Percentiles rank a stretch among this genome's conserved stretches.
Evolutionary conservation across 1,140 invertebrate species (phyloP).

Genomic region (Spodoptera litura): DNA sequence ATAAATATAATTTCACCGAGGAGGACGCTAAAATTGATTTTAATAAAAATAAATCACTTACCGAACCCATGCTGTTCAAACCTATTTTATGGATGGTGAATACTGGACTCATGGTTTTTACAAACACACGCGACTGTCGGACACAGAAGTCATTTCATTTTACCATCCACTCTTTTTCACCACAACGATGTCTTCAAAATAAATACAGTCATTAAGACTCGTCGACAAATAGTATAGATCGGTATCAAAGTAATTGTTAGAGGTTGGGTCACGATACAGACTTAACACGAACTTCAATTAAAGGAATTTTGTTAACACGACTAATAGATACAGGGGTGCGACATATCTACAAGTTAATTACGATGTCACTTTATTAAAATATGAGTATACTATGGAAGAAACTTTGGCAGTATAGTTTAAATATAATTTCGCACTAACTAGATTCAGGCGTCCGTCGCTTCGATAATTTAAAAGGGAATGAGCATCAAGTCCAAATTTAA

Average conservation of each 20-base stretch:
- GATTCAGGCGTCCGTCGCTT: constrained; percentile 50
- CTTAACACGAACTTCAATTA: constrained; percentile 72
- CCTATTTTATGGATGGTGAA: constrained; percentile 71
- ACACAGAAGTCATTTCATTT: constrained; percentile 55
- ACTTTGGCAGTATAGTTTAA: background rate
- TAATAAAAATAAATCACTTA: constrained; percentile 56
- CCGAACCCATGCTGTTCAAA: constrained; percentile 63
- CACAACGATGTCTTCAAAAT: constrained; percentile 61
- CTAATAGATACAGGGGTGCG: constrained; percentile 53
- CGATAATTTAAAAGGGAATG: constrained; percentile 65
- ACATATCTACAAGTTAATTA: constrained; percentile 57
- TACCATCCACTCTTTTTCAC: constrained; percentile 56
- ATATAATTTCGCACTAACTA: constrained; percentile 24
- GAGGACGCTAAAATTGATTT: background rate
- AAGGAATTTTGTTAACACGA: constrained; percentile 70
- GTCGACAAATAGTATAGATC: constrained; percentile 72
- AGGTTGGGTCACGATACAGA: constrained; percentile 69
- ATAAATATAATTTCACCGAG: no score
- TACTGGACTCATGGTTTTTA: constrained; percentile 70
- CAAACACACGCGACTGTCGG: constrained; percentile 27
- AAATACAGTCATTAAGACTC: constrained; percentile 71
- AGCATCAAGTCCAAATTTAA: constrained; percentile 65
- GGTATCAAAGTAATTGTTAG: constrained; percentile 75
- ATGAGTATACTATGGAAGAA: background rate
- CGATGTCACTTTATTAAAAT: constrained; percentile 47